These are phyloP conservation scores for Phrynocephalus versicolor DNA, from an alignment of 2,113 vertebrate genomes.

Conservation along the genomic window DNA sequence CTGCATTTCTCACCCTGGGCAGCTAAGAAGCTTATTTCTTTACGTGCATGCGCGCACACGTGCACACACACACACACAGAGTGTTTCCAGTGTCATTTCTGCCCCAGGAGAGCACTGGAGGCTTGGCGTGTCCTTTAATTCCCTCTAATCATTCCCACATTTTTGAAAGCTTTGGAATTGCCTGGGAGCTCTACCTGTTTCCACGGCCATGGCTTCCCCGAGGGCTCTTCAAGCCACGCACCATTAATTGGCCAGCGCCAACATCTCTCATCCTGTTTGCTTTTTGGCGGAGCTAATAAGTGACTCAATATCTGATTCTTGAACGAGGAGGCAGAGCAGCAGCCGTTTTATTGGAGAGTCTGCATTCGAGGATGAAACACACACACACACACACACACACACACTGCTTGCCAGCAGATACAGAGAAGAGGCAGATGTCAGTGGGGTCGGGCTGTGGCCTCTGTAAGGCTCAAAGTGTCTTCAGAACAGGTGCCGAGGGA, in stretches of 20 bases:
- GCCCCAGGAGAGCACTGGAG: not conserved
- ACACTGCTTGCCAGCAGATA: too few species aligned
- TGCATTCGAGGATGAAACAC: not conserved
- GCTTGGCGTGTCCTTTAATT: not conserved
- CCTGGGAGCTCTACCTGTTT: not conserved
- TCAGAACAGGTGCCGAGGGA: too few species aligned
- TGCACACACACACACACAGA: too few species aligned
- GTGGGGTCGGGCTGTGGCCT: too few species aligned
- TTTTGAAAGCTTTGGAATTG: not conserved
- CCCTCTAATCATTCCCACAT: not conserved
- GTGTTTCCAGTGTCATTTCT: not conserved
- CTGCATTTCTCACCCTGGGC: not conserved
- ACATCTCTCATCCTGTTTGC: not conserved
- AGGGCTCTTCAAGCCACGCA: not conserved
- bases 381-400: too few species aligned
- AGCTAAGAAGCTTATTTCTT: not conserved
- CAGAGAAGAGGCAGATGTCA: too few species aligned
- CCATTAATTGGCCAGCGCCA: not conserved
- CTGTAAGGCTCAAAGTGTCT: too few species aligned
- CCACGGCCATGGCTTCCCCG: not conserved
- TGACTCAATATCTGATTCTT: not conserved
- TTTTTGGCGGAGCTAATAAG: not conserved
- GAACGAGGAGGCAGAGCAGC: not conserved
- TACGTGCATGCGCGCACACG: too few species aligned
- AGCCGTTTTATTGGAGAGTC: too few species aligned